Evolutionary conservation across 35 echinoderm and acorn worm genomes (phyloP).

Genomic region (Lytechinus pictus): DNA sequence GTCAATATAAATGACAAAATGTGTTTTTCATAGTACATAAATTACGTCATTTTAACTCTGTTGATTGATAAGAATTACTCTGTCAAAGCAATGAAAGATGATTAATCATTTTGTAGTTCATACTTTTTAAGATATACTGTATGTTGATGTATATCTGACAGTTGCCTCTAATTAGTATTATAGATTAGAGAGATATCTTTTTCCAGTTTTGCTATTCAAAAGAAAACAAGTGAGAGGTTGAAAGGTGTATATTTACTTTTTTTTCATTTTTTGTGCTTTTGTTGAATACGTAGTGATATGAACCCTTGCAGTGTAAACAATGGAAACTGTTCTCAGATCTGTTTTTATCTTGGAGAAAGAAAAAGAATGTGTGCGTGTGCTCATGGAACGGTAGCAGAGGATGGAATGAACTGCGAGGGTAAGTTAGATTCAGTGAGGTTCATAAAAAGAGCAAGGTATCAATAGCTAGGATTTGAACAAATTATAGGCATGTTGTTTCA

Average conservation of each 20-base stretch:
- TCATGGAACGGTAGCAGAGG: constrained; percentile 64
- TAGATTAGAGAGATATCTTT: background rate
- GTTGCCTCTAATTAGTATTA: background rate
- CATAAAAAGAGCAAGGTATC: too few species aligned
- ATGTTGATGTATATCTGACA: background rate
- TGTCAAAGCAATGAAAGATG: background rate
- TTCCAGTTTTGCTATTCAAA: background rate
- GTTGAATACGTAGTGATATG: constrained; percentile 40
- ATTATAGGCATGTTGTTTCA: too few species aligned
- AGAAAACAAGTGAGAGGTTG: background rate
- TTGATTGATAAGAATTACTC: background rate
- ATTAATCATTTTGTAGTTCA: background rate
- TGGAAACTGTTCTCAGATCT: constrained; percentile 85
- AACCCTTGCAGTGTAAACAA: constrained; percentile 67
- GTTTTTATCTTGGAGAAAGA: constrained; percentile 68
- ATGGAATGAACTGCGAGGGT: constrained; percentile 74
- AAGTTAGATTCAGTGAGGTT: background rate
- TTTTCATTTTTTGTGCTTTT: background rate
- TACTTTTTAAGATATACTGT: background rate
- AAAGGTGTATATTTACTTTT: background rate
- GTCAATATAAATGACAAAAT: too few species aligned
- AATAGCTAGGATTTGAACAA: too few species aligned
- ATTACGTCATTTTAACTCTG: background rate
- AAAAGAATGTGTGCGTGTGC: constrained; percentile 69
- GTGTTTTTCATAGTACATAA: background rate